Evolutionary conservation across 1,140 invertebrate species (phyloP).

Genomic region (Aradophagus sp.): DNA sequence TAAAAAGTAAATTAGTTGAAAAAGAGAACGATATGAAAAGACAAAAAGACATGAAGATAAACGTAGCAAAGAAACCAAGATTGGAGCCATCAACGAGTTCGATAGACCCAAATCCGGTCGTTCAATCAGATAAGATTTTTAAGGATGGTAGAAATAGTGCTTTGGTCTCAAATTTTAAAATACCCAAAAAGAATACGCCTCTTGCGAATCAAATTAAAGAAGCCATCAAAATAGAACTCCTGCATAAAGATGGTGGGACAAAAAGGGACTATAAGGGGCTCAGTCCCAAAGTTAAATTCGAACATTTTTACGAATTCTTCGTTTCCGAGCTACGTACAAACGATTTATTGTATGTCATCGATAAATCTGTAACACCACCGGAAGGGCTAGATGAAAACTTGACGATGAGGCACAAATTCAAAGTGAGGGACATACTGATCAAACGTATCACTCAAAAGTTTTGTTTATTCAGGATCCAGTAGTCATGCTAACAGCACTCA

Average conservation of each 20-base stretch:
- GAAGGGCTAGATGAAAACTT: constrained; percentile 7
- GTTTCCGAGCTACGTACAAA: constrained; percentile 21
- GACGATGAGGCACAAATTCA: constrained; percentile 36
- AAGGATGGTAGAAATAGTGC: too few species aligned
- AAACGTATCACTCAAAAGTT: constrained; percentile 32
- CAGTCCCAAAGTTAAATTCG: constrained; percentile 21
- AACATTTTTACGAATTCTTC: constrained; percentile 41
- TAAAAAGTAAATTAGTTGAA: too few species aligned
- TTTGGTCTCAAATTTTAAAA: too few species aligned
- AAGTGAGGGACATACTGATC: constrained; percentile 27
- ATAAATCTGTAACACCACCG: neutral
- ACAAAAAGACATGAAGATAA: too few species aligned
- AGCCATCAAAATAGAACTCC: constrained; percentile 29
- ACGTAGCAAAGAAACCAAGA: too few species aligned
- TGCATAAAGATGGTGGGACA: constrained; percentile 21
- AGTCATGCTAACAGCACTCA: constrained; percentile 27
- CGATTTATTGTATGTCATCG: constrained; percentile 35
- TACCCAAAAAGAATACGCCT: too few species aligned
- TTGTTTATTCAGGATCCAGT: constrained; percentile 20
- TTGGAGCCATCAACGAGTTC: too few species aligned
- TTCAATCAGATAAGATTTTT: too few species aligned
- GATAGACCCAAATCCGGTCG: too few species aligned
- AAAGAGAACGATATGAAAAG: too few species aligned
- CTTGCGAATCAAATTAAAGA: constrained; percentile 34
- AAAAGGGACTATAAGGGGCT: constrained; percentile 36